Evolutionary conservation across 2,113 vertebrate genomes (phyloP).

Genomic region (Aphelocoma coerulescens): DNA sequence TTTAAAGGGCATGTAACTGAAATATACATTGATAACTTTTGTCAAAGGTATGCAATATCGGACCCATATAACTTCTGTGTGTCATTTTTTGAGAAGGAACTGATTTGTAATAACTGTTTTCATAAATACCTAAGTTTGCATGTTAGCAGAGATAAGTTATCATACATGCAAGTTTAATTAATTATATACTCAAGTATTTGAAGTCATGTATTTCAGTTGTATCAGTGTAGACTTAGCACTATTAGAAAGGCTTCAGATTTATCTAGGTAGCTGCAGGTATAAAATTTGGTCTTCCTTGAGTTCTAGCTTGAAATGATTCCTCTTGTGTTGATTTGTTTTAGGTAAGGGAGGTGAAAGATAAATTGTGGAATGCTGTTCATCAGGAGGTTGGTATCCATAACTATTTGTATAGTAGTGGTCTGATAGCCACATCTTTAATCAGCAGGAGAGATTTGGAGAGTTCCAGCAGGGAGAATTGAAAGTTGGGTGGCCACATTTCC

Average conservation of each 20-base stretch:
- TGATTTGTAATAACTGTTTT: neutral
- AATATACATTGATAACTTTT: neutral
- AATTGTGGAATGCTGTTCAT: neutral
- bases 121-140: neutral
- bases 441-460: neutral
- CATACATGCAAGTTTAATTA: neutral
- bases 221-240: neutral
- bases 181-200: neutral
- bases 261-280: neutral
- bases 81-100: neutral
- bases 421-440: neutral
- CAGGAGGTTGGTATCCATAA: neutral
- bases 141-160: neutral
- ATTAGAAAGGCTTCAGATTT: neutral
- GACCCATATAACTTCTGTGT: neutral
- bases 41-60: neutral
- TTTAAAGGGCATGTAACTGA: neutral
- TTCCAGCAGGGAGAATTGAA: neutral
- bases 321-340: neutral
- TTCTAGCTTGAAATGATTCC: neutral
- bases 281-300: neutral
- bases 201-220: neutral
- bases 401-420: neutral
- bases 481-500: neutral
- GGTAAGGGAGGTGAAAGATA: neutral